A percentile compares a stretch with the other conserved stretches of the same genome.
Conservation (phyloP, 2,797 vertebrate species). For the Phylloscopus collybita region DNA sequence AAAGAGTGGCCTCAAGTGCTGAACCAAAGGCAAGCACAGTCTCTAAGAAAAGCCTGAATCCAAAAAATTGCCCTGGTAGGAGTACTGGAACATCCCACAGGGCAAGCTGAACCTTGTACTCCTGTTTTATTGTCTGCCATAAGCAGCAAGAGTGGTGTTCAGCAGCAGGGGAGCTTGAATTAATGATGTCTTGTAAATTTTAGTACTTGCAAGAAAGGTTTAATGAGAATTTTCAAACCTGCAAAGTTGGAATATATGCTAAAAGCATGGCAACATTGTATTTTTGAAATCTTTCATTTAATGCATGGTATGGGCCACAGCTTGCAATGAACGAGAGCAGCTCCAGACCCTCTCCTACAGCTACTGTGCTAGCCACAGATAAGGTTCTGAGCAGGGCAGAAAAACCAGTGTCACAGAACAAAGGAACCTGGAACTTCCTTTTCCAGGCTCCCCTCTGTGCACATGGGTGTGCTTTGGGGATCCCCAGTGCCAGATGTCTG, state of each 20-base stretch:
- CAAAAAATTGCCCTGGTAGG: neutral
- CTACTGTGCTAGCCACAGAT: neutral
- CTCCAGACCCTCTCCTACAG: neutral
- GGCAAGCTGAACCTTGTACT: neutral
- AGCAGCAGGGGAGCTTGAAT: neutral
- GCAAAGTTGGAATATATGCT: neutral
- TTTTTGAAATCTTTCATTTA: neutral
- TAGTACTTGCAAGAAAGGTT: neutral
- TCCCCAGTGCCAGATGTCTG: neutral
- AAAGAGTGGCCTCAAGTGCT: neutral
- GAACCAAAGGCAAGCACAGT: fast-evolving
- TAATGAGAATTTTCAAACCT: neutral
- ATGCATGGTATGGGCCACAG: neutral
- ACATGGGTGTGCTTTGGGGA: neutral
- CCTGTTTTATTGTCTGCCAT: neutral
- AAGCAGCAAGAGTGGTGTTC: neutral
- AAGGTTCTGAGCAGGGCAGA: neutral
- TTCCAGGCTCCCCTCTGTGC: neutral
- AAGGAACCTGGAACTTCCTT: neutral
- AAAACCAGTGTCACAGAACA: neutral
- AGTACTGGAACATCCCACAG: neutral
- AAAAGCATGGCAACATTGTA: neutral
- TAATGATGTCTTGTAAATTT: neutral
- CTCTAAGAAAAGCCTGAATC: neutral
- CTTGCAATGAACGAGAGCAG: neutral